These are phyloP conservation scores for Grallaria varia DNA, from an alignment of 2,113 vertebrate genomes.

Conservation along the genomic window DNA sequence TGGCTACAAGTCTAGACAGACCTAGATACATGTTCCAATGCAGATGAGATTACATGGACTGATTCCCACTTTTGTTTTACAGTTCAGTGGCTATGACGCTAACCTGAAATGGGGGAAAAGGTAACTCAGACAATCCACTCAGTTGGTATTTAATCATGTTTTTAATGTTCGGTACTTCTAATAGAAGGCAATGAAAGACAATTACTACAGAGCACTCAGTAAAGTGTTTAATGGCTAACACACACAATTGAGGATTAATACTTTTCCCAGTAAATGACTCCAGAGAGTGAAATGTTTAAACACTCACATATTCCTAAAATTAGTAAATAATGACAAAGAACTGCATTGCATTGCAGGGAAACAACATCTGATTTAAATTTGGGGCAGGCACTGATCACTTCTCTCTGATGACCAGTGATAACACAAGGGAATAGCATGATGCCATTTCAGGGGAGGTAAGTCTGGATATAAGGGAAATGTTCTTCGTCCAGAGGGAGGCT, in stretches of 20 bases:
- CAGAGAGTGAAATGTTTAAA: neutral
- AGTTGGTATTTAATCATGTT: neutral
- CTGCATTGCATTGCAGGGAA: neutral
- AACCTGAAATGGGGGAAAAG: neutral
- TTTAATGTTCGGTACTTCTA: neutral
- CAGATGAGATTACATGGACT: neutral
- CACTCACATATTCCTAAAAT: neutral
- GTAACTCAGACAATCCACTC: neutral
- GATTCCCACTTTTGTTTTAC: neutral
- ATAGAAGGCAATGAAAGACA: neutral
- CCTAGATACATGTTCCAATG: neutral
- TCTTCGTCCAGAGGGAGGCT: neutral
- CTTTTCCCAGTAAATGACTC: neutral
- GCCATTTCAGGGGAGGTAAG: too few species aligned
- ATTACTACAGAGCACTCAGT: neutral
- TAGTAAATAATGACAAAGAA: neutral
- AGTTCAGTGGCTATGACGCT: neutral
- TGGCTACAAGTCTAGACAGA: neutral
- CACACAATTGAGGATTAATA: neutral
- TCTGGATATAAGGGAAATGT: neutral
- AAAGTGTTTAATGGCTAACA: neutral
- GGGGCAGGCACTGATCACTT: fast-evolving
- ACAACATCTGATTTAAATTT: neutral
- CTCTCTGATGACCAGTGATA: fast-evolving
- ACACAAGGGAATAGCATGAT: neutral